These are phyloP conservation scores for Conops quadrifasciatus DNA, from an alignment of 2,888 invertebrate species.

Conservation along the genomic window DNA sequence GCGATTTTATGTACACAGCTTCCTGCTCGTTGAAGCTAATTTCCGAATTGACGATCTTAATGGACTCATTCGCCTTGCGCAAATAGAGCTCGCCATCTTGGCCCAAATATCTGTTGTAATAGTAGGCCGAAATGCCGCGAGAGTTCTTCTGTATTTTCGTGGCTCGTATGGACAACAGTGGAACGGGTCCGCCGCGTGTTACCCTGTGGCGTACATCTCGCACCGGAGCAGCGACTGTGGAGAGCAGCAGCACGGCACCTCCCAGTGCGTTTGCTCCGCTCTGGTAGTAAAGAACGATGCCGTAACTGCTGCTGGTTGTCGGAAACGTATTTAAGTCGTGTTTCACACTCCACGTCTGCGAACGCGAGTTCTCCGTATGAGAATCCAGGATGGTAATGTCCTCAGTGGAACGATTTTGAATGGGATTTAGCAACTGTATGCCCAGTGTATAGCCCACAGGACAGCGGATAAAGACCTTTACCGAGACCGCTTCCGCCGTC, in stretches of 20 bases:
- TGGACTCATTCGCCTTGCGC: conserved; percentile 86
- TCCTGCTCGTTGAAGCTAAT: conserved; percentile 82
- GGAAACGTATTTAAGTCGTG: conserved; percentile 91
- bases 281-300: conserved; percentile 79
- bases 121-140: conserved; percentile 82
- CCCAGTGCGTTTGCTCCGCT: conserved; percentile 83
- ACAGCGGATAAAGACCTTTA: conserved; percentile 73
- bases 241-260: conserved; percentile 81
- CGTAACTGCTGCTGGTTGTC: conserved; percentile 83
- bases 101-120: conserved; percentile 88
- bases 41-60: conserved; percentile 81
- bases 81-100: conserved; percentile 87
- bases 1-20: conserved; percentile 83
- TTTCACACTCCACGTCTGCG: conserved; percentile 79
- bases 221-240: conserved; percentile 76
- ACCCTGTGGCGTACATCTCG: conserved; percentile 79
- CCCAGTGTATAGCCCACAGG: conserved; percentile 87
- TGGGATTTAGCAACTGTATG: conserved; percentile 88
- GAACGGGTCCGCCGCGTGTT: conserved; percentile 82
- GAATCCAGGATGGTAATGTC: conserved; percentile 82
- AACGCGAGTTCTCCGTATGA: conserved; percentile 71
- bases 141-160: conserved; percentile 83
- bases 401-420: conserved; percentile 88
- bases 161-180: conserved; percentile 76
- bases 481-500: conserved; percentile 68